Percentiles rank a stretch among this genome's conserved stretches.
These are phyloP conservation scores for Sebastes melanostomus DNA, from an alignment of 2,797 vertebrate species.

Conservation along the genomic window DNA sequence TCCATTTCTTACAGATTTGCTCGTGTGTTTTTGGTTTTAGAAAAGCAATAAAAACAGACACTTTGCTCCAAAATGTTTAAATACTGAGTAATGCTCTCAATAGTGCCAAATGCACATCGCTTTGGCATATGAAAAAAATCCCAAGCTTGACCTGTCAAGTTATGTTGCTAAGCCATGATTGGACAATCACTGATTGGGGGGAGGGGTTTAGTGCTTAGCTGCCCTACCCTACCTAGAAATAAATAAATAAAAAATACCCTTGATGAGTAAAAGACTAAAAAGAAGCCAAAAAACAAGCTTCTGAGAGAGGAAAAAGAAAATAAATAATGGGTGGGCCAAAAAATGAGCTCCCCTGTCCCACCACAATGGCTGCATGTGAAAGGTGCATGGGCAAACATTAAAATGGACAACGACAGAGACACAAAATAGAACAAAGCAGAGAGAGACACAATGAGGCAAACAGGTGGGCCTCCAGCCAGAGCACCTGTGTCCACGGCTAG, in stretches of 20 bases:
- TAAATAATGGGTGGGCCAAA: background rate
- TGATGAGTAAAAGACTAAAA: background rate
- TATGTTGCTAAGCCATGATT: background rate
- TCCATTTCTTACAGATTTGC: background rate
- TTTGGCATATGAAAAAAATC: background rate
- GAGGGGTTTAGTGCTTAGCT: background rate
- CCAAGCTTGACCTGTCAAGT: background rate
- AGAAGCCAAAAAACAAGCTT: background rate
- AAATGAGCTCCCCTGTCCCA: background rate
- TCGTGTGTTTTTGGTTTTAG: too few relatives aligned
- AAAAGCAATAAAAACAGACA: too few relatives aligned
- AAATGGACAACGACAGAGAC: conserved; percentile 17
- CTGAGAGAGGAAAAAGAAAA: background rate
- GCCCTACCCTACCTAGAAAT: too few relatives aligned
- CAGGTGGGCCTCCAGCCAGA: conserved; percentile 40
- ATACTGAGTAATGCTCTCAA: background rate
- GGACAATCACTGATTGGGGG: background rate
- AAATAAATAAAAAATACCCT: background rate
- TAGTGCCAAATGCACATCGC: background rate
- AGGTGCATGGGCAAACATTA: background rate
- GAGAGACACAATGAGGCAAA: conserved; percentile 40
- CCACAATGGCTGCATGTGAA: background rate
- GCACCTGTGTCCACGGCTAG: conserved; percentile 43
- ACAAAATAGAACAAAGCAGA: conserved; percentile 28
- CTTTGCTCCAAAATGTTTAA: background rate